phyloP scores from a whole-genome alignment of 2,797 vertebrate species.

The Columba guinea region DNA sequence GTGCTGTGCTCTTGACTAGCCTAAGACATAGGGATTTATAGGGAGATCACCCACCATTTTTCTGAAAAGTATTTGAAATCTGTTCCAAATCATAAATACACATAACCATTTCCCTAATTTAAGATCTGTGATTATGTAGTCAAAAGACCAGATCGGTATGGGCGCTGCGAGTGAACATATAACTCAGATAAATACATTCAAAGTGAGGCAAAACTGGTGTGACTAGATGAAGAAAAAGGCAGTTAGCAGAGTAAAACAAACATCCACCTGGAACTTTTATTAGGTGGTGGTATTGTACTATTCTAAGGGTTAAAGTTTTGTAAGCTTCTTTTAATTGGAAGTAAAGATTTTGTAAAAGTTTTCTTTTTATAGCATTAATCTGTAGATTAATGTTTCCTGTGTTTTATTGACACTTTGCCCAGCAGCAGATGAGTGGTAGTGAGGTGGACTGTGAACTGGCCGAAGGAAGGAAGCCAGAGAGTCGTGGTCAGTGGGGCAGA shows the following conservation, averaged over 20 bases:
- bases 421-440: conserved; percentile 60
- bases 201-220: not conserved
- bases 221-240: not conserved
- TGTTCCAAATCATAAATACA: not conserved
- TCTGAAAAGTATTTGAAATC: not conserved
- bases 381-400: conserved; percentile 70
- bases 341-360: conserved; percentile 63
- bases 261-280: not conserved
- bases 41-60: not conserved
- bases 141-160: not conserved
- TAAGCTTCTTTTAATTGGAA: conserved; percentile 54
- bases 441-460: too few species aligned
- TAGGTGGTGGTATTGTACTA: not conserved
- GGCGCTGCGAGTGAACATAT: too few species aligned
- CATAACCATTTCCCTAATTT: not conserved
- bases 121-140: not conserved
- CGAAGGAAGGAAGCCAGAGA: too few species aligned
- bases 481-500: too few species aligned
- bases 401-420: conserved; percentile 63
- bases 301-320: conserved; percentile 60
- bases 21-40: not conserved
- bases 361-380: conserved; percentile 65
- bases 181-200: not conserved
- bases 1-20: not conserved
- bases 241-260: not conserved